These are phyloP conservation scores for Patagioenas fasciata DNA, from an alignment of 2,113 vertebrate species.

Conservation along the genomic window DNA sequence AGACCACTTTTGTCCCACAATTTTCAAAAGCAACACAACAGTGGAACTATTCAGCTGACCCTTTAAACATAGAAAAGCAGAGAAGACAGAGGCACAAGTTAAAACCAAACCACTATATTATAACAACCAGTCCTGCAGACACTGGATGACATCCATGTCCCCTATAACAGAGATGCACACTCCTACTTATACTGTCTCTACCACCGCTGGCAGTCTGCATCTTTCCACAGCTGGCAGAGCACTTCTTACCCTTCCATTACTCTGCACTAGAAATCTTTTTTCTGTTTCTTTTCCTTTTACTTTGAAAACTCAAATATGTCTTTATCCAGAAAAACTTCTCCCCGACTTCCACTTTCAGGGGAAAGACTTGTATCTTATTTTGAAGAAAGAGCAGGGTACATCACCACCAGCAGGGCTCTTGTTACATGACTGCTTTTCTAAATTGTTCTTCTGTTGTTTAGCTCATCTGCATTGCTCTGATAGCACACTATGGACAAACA, in stretches of 20 bases:
- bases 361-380: background rate
- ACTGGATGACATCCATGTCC: background rate
- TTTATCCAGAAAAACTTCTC: background rate
- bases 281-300: background rate
- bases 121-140: background rate
- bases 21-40: background rate
- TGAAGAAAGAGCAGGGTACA: background rate
- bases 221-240: background rate
- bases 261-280: background rate
- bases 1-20: background rate
- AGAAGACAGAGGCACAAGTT: background rate
- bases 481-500: too few relatives aligned
- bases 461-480: background rate
- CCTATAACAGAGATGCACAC: fast-evolving
- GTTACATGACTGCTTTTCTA: background rate
- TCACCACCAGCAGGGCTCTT: background rate
- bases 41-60: background rate
- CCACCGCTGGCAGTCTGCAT: background rate
- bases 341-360: background rate
- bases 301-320: background rate
- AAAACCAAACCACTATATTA: background rate
- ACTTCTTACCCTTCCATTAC: background rate
- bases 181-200: background rate
- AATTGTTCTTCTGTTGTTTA: background rate
- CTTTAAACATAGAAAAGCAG: background rate